Evolutionary conservation across 2,797 vertebrate genomes (phyloP).

Genomic region (Dallia pectoralis): DNA sequence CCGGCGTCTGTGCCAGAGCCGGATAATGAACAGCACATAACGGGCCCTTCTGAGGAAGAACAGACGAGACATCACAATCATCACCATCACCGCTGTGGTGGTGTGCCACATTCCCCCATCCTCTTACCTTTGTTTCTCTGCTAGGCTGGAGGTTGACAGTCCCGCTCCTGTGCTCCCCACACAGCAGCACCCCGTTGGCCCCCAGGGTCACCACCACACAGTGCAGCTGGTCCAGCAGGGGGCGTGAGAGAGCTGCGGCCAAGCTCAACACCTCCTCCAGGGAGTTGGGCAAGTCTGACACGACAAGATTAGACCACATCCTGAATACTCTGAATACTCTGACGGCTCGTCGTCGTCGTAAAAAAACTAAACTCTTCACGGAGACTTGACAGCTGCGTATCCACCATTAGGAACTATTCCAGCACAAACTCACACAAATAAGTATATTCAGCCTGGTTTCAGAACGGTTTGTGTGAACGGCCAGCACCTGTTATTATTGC

Average conservation of each 20-base stretch:
- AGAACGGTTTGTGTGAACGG: background rate
- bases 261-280: constrained; percentile 69
- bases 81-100: background rate
- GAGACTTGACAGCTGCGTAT: background rate
- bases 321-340: constrained; percentile 23
- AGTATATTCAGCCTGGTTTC: background rate
- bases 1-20: constrained; percentile 63
- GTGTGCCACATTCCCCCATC: background rate
- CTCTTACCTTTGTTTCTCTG: constrained; percentile 54
- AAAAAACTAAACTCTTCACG: background rate
- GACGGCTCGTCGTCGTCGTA: background rate
- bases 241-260: constrained; percentile 75
- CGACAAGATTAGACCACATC: constrained; percentile 32
- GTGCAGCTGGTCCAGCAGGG: constrained; percentile 82
- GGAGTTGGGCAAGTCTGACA: constrained; percentile 70
- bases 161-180: constrained; percentile 72
- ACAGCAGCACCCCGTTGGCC: constrained; percentile 77
- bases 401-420: no score
- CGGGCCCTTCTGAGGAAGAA: constrained; percentile 56
- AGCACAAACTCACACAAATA: background rate
- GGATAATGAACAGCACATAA: constrained; percentile 84
- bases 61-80: background rate
- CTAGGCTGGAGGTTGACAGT: constrained; percentile 69
- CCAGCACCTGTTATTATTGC: background rate
- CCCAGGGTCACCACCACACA: constrained; percentile 87